Evolutionary conservation across 2,888 invertebrate species (phyloP), one percentile per base, ranked within the genome.

Genomic region (Campopleginae sp.): DNA sequence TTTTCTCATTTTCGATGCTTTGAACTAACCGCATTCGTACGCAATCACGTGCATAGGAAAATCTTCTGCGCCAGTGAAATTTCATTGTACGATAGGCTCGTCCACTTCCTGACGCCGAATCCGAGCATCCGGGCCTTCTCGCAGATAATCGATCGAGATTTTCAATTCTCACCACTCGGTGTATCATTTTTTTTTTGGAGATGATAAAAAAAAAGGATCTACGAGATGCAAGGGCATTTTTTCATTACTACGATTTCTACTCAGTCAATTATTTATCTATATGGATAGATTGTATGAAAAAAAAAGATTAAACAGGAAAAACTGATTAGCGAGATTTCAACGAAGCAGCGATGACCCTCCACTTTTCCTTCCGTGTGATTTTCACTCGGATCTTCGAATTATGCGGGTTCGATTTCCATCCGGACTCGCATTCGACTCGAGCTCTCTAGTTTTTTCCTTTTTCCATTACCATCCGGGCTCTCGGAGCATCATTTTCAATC

Each of bases 371-470:
- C 31, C 33, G 27, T 31, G 76, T 48, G 77, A 74, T 74, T 76
- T 58, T 66, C 54, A 51, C 70, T 78, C 51, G 51, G 61, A 38
- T 33, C 23, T 66, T 66, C 33, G 51, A 75, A 74, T 74, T 65
- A 81, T 81, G 68, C 81, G 81, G 84, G 74, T 81, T 77, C 54
- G 80, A 84, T 81, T 78, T 81, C 51, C 38, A 5, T 23, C 38
- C 38, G 17, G 33, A 44, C 48, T 51, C 51, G 42, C 4, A 76
- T 76, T 19, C 31, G 8, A n/a, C 33, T 65, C 63, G 12, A 63
- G 10, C 61, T 44, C 42, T n/a, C 27, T 7, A 4, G 3, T 44
- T 38, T 23, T 42, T 61, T n/a, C 17, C 4, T 48, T 46, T 65
- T n/a, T 51, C 51, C 31, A 19, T 66, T 27, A 38, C 27, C 44